Evolutionary conservation across 2,888 invertebrate genomes (phyloP), one percentile per base, ranked within the genome.

Genomic region (Lagria hirta): DNA sequence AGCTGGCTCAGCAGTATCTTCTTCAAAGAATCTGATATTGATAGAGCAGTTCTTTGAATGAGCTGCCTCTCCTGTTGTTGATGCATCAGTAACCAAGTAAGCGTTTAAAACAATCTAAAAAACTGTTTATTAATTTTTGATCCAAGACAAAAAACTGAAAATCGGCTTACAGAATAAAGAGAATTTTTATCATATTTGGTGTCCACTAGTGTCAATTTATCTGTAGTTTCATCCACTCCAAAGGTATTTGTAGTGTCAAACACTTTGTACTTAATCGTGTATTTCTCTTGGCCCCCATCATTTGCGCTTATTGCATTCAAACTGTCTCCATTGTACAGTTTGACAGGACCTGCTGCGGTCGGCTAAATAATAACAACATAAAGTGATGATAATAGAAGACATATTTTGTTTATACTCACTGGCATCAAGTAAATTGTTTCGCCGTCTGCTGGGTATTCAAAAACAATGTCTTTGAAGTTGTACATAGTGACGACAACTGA

Each of bases 241-340:
- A n/a, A n/a, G n/a, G n/a, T n/a, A n/a, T n/a, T n/a, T n/a, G n/a
- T n/a, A n/a, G n/a, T n/a, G n/a, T 17, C 27, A 16, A 20, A 3
- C 3, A 62, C 18, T 65, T 58, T 35, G 57, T 80, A 81, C 5
- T 68, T 70, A 8, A 81, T 76, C 3, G 62, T 55, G 26, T 80
- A 82, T 23, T 80, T 82, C 11, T 78, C 73, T 0, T 76, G 75
- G 54, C 81, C 81, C 12, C 74, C 72, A 58, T 82, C 82, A 0
- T 70, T 73, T 0, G 80, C 81, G 10, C 64, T 42, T 18, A 82
- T 69, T 3, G 71, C 61, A 5, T 66, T 64, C 17, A 82, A 53
- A 32, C 65, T 61, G 3, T 38, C 21, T 64, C 65, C 69, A 22
- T 73, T 69, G 13, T 75, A 65, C 18, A 50, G 60, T 43, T 12